Base-by-base conservation (phyloP, 2,888 invertebrate species). In the Synergus laeviventris region DNA sequence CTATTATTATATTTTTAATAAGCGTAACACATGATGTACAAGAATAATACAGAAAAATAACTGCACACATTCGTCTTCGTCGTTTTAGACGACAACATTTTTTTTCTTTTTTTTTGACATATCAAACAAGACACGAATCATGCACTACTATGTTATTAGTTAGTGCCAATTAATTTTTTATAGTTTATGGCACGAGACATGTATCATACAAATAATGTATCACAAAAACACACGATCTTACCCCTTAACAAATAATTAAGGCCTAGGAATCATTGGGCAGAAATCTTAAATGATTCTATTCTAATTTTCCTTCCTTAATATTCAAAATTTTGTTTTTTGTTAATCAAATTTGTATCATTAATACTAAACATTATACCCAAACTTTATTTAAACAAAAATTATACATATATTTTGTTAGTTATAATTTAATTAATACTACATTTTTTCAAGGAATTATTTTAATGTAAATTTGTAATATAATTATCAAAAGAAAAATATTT, bases 21-120 rank as follows among this genome's bases (percentile, higher is more conserved):
- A 81, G 79, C 79, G 81, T 76, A 78, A 39, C 81, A 84, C 81
- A 82, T 80, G 79, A 81, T 75, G 59, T 83, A 82, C 78, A 80
- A 81, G 73, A 81, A 82, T 79, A 77, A 84, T 82, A 81, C 81
- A 74, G 77, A 81, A 83, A 83, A 84, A 83, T 81, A 79, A 83
- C 79, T 76, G 79, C 64, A 75, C 78, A 76, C 70, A 60, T 78
- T 54, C 70, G 24, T 45, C 12, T 18, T 70, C n/a, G 31, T 70
- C 49, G 18, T 31, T 31, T 24, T 49, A 49, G 31, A 36, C 18
- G 24, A 36, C 49, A 24, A 16, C 5, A 59, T 59, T 54, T 49
- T 66, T 5, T 31, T 31, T n/a, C n/a, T n/a, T n/a, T n/a, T 31
- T 45, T 54, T 49, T 70, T 14, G 76, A 75, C 49, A 42, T 78